Percentiles rank a stretch among this genome's conserved stretches.
phyloP scores from a whole-genome alignment of 92 coral and sea anemone species.

The Montipora capitata region DNA sequence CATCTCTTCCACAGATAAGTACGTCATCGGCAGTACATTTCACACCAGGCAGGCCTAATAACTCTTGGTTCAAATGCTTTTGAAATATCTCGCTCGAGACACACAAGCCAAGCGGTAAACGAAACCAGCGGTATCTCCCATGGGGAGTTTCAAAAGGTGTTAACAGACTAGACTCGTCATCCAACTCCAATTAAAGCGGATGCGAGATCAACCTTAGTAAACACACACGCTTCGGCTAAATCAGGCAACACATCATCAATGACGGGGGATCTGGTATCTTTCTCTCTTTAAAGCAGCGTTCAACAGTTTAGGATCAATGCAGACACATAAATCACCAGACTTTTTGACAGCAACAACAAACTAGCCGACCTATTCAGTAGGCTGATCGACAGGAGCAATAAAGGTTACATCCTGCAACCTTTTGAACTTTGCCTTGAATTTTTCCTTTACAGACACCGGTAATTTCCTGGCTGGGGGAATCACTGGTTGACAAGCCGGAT shows the following conservation, averaged over 20 bases:
- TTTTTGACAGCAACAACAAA: constrained; percentile 50
- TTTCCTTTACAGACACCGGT: constrained; percentile 1
- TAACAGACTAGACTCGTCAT: constrained; percentile 17
- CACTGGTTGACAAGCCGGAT: constrained; percentile 31
- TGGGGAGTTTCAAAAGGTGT: neutral
- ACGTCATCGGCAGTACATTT: too few relatives aligned
- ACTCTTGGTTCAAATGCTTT: too few relatives aligned
- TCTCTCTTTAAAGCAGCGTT: constrained; percentile 24
- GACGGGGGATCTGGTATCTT: constrained; percentile 13
- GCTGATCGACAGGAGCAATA: neutral
- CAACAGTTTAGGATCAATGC: constrained; percentile 16
- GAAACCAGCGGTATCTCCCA: too few relatives aligned
- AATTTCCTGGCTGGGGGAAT: constrained; percentile 34
- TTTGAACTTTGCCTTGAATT: neutral
- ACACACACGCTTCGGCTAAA: constrained; percentile 46
- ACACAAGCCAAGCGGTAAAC: too few relatives aligned
- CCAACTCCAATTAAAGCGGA: constrained; percentile 12
- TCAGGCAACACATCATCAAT: constrained; percentile 34
- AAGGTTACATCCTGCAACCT: neutral
- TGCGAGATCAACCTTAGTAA: neutral
- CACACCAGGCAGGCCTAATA: too few relatives aligned
- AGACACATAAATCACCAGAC: constrained; percentile 36
- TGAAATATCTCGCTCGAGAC: too few relatives aligned
- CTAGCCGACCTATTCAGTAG: constrained; percentile 30
- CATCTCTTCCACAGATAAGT: too few relatives aligned